Base-by-base conservation (phyloP, 2,113 vertebrate species). In the Albula glossodonta region DNA sequence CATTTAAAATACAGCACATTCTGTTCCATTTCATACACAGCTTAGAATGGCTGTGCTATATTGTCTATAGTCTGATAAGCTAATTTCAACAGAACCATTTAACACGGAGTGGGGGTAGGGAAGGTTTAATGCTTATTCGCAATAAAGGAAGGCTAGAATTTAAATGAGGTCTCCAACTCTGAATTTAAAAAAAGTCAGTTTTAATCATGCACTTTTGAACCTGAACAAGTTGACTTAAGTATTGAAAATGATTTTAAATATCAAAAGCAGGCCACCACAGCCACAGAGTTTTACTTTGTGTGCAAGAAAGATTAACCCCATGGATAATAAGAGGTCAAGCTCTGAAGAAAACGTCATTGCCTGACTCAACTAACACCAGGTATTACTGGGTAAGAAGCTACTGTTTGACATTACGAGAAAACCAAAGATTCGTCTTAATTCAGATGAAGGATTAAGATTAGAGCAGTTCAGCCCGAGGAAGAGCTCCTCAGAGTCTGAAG, bases 401-500 rank as follows among this genome's bases (percentile, higher is more conserved):
- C 22, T 56, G 15, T 31, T 81, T 25, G 4, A 8, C 10, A 53
- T 13, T 53, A 53, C 15, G 48, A n/a, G 49, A 77, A 10, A 70
- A 70, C 63, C 10, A 9, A 84, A 84, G 31, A 15, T 41, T n/a
- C 51, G 56, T 49, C 79, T 86, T 88, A 63, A 53, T 53, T 6
- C 15, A 52, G 66, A 53, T 70, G 60, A 77, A 78, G 53, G 81
- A 86, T 84, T 84, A 82, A 84, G 84, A 86, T 77, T 63, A 57
- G 66, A 60, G 74, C 74, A 15, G 78, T 48, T 82, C 49, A 53
- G 52, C 25, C 6, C 48, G 41, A 12, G n/a, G 52, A 22, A n/a
- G 56, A 83, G 57, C 66, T 50, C 13, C n/a, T 79, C 56, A 84
- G 80, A 79, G 31, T 41, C 31, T 41, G 84, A 88, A 86, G 57